phyloP scores from a whole-genome alignment of 2,113 vertebrate species.

The Circaetus gallicus region DNA sequence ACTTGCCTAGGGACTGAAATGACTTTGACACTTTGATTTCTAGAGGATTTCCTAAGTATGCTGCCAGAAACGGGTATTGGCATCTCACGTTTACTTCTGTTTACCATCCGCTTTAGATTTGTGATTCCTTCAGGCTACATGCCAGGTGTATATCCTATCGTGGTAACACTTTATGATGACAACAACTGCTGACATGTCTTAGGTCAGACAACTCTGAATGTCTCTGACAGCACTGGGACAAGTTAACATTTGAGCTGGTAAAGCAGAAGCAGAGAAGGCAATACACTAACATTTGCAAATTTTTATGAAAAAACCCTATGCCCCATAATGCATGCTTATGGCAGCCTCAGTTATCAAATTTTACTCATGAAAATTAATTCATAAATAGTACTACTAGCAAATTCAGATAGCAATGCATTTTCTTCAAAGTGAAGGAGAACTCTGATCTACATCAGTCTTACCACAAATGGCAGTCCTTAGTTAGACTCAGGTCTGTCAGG shows the following conservation, averaged over 20 bases:
- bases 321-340: neutral
- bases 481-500: neutral
- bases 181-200: neutral
- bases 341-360: neutral
- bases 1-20: neutral
- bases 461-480: neutral
- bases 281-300: neutral
- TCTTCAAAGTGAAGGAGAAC: neutral
- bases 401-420: neutral
- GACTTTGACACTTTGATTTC: neutral
- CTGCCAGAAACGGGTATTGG: neutral
- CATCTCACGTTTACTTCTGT: neutral
- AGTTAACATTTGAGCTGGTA: slow-evolving; percentile 15
- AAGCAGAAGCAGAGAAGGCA: neutral
- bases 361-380: neutral
- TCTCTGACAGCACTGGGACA: neutral
- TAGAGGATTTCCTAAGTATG: neutral
- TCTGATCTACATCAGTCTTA: neutral
- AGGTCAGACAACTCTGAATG: neutral
- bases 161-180: neutral
- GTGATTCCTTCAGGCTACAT: neutral
- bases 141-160: neutral
- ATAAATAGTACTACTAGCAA: neutral
- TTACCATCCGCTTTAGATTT: neutral
- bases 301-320: accelerated